Conservation (phyloP, 2,113 vertebrate species). For the Hirundichthys speculiger region DNA sequence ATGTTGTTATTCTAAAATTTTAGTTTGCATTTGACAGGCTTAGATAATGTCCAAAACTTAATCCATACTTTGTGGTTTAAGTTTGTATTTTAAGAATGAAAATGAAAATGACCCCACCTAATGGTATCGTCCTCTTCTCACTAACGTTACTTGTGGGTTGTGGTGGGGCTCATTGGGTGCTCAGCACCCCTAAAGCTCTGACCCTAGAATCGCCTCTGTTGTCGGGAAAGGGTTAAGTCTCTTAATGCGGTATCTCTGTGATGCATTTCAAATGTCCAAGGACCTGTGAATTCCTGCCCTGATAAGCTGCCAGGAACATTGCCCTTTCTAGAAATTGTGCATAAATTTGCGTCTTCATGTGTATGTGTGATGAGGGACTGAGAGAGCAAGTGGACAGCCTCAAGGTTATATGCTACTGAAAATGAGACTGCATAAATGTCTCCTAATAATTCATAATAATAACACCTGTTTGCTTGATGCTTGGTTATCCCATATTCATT, state of each 20-base stretch:
- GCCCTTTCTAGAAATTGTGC: conserved; percentile 42
- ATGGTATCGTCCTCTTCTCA: too few relatives aligned
- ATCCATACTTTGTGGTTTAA: too few relatives aligned
- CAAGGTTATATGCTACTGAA: conserved; percentile 73
- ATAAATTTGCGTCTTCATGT: conserved; percentile 5
- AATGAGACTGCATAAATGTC: conserved; percentile 63
- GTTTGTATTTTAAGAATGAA: too few relatives aligned
- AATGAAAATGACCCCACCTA: too few relatives aligned
- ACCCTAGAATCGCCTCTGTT: too few relatives aligned
- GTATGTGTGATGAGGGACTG: conserved; percentile 21
- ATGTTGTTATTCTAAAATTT: too few relatives aligned
- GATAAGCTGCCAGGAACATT: conserved; percentile 71
- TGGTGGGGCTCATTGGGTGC: too few relatives aligned
- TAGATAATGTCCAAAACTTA: too few relatives aligned
- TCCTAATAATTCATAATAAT: conserved; percentile 73
- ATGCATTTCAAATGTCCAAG: conserved; percentile 71
- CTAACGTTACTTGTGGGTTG: too few relatives aligned
- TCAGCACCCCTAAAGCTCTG: too few relatives aligned
- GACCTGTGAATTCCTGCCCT: conserved; percentile 68
- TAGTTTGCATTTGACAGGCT: too few relatives aligned
- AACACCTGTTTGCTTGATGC: conserved; percentile 53
- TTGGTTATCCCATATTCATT: conserved; percentile 68
- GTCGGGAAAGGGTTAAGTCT: conserved; percentile 63
- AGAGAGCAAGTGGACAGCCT: conserved; percentile 47
- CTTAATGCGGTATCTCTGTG: conserved; percentile 45